A percentile compares a stretch with the other conserved stretches of the same genome.
Evolutionary conservation across 2,797 vertebrate genomes (phyloP).

Genomic region (Anas bernieri): DNA sequence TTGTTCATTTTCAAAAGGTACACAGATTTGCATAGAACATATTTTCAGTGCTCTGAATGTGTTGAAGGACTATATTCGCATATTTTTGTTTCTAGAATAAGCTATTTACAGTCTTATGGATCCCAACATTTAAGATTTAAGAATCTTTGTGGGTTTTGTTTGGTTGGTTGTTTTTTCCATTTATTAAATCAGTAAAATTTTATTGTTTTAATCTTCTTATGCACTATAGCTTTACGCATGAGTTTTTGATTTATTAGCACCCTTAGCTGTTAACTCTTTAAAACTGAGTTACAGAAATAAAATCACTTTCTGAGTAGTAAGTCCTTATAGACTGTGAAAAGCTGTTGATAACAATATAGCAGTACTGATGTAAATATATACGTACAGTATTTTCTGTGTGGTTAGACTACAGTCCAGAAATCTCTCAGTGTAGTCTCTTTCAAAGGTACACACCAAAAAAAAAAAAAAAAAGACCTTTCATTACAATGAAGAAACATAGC

Average conservation of each 20-base stretch:
- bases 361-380: neutral
- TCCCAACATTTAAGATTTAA: neutral
- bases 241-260: neutral
- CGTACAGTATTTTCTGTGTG: neutral
- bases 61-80: neutral
- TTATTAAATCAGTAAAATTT: neutral
- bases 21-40: neutral
- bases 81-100: neutral
- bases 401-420: neutral
- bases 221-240: neutral
- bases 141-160: neutral
- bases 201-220: neutral
- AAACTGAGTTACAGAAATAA: neutral
- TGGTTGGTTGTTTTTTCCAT: neutral
- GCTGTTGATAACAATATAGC: neutral
- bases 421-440: neutral
- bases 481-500: neutral
- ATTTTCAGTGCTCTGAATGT: neutral
- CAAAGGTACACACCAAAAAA: neutral
- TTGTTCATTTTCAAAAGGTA: neutral
- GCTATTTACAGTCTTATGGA: neutral
- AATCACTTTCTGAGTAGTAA: neutral
- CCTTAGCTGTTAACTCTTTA: neutral
- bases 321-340: neutral
- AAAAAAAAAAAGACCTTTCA: neutral